Percentiles rank a stretch among this genome's conserved stretches.
These are phyloP conservation scores for Theonella swinhoei DNA, from an alignment of 37 sponge, comb jelly and placozoan genomes.

Conservation along the genomic window DNA sequence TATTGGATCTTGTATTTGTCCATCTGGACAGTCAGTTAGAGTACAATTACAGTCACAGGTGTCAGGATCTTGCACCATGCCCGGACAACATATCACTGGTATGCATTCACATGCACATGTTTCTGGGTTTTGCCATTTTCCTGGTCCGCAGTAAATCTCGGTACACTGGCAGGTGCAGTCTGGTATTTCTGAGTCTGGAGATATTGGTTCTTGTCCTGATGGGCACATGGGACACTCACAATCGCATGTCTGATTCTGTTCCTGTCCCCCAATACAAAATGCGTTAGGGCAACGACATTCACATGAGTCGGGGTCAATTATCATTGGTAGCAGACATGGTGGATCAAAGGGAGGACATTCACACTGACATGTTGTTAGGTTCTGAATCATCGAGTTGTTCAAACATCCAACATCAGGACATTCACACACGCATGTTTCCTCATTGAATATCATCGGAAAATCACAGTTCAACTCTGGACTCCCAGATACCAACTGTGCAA, in stretches of 20 bases:
- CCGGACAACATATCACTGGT: background rate
- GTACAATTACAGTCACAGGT: slow-evolving; percentile 33
- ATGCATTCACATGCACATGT: slow-evolving; percentile 39
- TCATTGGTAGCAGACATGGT: slow-evolving; percentile 22
- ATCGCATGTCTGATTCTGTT: slow-evolving; percentile 42
- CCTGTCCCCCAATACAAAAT: background rate
- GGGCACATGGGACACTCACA: slow-evolving; percentile 29
- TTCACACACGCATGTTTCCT: slow-evolving; percentile 26
- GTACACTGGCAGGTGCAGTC: background rate
- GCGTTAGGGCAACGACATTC: slow-evolving; percentile 20
- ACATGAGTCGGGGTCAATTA: slow-evolving; percentile 26
- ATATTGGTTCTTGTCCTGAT: background rate
- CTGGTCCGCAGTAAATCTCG: background rate
- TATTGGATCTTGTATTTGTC: background rate
- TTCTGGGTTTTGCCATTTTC: slow-evolving; percentile 21
- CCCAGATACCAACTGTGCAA: no score
- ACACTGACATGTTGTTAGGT: no score
- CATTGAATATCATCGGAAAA: slow-evolving; percentile 13
- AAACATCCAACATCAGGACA: slow-evolving; percentile 14
- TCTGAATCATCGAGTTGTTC: background rate
- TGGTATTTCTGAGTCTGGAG: background rate
- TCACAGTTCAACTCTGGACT: background rate
- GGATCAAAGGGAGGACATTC: slow-evolving; percentile 4
- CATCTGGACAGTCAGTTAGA: background rate
- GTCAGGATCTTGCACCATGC: background rate